Conservation (phyloP, 2,888 invertebrate species). For the Acanthococcus lagerstroemiae region DNA sequence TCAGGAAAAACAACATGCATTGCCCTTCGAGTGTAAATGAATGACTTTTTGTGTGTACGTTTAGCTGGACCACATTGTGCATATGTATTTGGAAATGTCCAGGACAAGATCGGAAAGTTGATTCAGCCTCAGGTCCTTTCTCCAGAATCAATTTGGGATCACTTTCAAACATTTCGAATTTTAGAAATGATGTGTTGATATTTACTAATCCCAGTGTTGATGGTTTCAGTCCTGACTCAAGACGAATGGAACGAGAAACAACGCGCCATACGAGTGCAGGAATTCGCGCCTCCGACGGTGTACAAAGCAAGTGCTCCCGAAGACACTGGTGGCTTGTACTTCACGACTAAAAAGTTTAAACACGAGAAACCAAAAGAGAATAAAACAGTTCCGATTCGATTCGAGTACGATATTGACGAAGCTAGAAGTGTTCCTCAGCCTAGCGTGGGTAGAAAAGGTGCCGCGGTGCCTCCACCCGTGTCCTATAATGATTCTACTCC, state of each 20-base stretch:
- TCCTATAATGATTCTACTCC: slow-evolving; percentile 8
- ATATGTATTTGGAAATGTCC: too few relatives aligned
- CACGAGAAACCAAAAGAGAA: background rate
- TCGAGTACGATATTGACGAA: slow-evolving; percentile 6
- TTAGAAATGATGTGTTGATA: background rate
- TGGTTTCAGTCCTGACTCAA: slow-evolving; percentile 52
- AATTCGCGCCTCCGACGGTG: slow-evolving; percentile 32
- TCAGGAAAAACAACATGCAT: too few relatives aligned
- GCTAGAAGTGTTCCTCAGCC: background rate
- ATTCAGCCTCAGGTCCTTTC: too few relatives aligned
- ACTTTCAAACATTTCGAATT: too few relatives aligned
- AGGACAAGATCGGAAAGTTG: too few relatives aligned
- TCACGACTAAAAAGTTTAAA: background rate
- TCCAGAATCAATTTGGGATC: too few relatives aligned
- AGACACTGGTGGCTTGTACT: background rate
- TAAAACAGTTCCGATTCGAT: slow-evolving; percentile 5
- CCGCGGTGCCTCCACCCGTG: slow-evolving; percentile 23
- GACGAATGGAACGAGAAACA: slow-evolving; percentile 68
- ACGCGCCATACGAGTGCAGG: slow-evolving; percentile 48
- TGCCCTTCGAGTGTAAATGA: too few relatives aligned
- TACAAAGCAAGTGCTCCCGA: slow-evolving; percentile 13
- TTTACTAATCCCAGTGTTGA: background rate
- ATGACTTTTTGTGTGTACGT: too few relatives aligned
- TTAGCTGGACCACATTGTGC: too few relatives aligned
- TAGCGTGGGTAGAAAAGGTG: background rate